Conservation (phyloP, 1,140 invertebrate genomes). For the Polypedilum pembai region DNA sequence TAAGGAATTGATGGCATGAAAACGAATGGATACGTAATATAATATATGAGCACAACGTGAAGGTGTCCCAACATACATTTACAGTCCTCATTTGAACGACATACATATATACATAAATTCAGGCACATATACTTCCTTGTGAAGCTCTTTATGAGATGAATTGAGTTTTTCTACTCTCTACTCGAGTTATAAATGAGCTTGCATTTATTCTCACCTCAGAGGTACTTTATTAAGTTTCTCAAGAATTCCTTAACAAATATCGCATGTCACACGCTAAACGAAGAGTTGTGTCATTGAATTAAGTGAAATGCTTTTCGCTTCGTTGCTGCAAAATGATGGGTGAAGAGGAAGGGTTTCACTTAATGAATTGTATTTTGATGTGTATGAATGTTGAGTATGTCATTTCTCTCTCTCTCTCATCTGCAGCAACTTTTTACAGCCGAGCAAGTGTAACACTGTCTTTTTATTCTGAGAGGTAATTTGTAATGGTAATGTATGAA, state of each 20-base stretch:
- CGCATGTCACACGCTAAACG: conserved; percentile 4
- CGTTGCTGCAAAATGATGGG: neutral
- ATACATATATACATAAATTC: neutral
- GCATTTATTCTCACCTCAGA: conserved; percentile 17
- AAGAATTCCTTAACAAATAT: conserved; percentile 1
- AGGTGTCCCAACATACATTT: neutral
- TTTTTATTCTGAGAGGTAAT: no score
- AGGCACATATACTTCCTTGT: neutral
- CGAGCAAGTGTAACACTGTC: no score
- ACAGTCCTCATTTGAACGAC: neutral
- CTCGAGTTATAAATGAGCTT: neutral
- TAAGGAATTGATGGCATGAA: conserved; percentile 10
- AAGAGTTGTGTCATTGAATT: conserved; percentile 17
- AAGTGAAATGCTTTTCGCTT: neutral
- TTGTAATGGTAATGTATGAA: no score
- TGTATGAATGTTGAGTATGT: no score
- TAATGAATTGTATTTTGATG: no score
- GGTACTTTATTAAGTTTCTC: conserved; percentile 18
- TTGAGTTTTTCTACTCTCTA: neutral
- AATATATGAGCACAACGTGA: neutral
- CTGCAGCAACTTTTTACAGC: no score
- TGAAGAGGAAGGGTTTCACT: no score
- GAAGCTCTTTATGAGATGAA: neutral
- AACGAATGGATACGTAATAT: neutral
- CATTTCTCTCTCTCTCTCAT: no score